Percentiles rank a stretch among this genome's conserved stretches.
Conservation (phyloP, 2,113 vertebrate genomes). For the Centropus bengalensis region DNA sequence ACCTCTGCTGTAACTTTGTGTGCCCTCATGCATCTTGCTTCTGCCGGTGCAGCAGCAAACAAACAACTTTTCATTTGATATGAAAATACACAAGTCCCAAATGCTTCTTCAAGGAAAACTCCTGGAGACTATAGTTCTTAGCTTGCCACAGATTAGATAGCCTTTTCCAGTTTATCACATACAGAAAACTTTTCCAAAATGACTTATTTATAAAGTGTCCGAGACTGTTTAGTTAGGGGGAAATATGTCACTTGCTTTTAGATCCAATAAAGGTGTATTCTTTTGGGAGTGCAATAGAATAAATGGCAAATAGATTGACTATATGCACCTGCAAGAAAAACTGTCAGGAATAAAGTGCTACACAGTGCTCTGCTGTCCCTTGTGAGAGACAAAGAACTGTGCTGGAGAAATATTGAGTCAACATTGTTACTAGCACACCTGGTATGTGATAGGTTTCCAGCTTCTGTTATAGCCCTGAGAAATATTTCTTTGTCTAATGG, state of each 20-base stretch:
- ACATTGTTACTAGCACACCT: background rate
- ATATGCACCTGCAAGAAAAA: slow-evolving; percentile 37
- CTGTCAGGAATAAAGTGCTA: slow-evolving; percentile 30
- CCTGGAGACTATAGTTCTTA: background rate
- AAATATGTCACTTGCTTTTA: slow-evolving; percentile 42
- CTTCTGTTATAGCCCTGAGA: background rate
- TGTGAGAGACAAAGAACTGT: background rate
- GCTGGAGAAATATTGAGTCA: background rate
- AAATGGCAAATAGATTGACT: slow-evolving; percentile 38
- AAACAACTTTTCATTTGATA: background rate
- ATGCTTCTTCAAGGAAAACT: background rate
- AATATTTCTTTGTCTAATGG: background rate
- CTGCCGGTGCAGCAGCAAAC: background rate
- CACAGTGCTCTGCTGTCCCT: background rate
- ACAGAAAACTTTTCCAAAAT: slow-evolving; percentile 4
- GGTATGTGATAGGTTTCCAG: background rate
- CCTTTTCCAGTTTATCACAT: background rate
- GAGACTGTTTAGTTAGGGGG: background rate
- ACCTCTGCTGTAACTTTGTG: background rate
- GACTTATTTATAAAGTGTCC: slow-evolving; percentile 23
- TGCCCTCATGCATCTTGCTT: background rate
- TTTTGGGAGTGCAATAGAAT: slow-evolving; percentile 3
- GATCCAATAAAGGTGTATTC: slow-evolving; percentile 15
- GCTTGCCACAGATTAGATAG: background rate
- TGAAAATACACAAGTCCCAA: background rate